Conservation (phyloP, 1,140 invertebrate species). For the Drosophila cardini region DNA sequence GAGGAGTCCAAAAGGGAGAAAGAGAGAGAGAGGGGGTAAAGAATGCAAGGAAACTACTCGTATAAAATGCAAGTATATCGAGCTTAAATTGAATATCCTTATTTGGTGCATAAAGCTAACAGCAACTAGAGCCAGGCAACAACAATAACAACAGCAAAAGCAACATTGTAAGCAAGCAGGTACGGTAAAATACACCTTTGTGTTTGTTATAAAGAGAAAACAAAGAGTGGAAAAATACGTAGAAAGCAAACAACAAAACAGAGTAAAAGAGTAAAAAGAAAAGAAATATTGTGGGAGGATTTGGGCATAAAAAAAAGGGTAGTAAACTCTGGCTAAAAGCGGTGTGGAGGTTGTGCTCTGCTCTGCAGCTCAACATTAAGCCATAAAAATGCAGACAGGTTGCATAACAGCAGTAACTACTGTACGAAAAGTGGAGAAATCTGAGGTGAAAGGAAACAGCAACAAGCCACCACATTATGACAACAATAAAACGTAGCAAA, state of each 20-base stretch:
- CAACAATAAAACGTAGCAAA: slow-evolving; percentile 70
- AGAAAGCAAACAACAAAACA: slow-evolving; percentile 22
- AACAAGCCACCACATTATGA: slow-evolving; percentile 78
- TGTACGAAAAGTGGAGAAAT: slow-evolving; percentile 19
- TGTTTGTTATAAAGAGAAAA: slow-evolving; percentile 41
- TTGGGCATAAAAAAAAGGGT: slow-evolving; percentile 18
- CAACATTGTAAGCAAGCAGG: slow-evolving; percentile 68
- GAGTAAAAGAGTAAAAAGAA: background rate
- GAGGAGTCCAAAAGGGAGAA: too few relatives aligned
- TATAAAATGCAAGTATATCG: slow-evolving; percentile 69
- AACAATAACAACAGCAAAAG: slow-evolving; percentile 22
- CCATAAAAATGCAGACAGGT: slow-evolving; percentile 58
- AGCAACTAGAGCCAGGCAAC: slow-evolving; percentile 23
- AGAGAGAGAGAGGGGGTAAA: background rate
- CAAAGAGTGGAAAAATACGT: slow-evolving; percentile 54
- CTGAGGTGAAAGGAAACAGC: slow-evolving; percentile 26
- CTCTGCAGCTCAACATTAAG: slow-evolving; percentile 55
- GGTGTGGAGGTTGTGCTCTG: slow-evolving; percentile 9
- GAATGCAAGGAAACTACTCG: slow-evolving; percentile 18
- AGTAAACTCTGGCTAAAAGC: slow-evolving; percentile 34
- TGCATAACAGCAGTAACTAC: slow-evolving; percentile 22
- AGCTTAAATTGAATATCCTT: slow-evolving; percentile 73
- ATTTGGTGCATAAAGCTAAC: slow-evolving; percentile 57
- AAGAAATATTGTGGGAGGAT: background rate
- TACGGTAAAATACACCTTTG: slow-evolving; percentile 69